phyloP scores from a whole-genome alignment of 2,113 vertebrate species.

The Grammomys dolichurus region DNA sequence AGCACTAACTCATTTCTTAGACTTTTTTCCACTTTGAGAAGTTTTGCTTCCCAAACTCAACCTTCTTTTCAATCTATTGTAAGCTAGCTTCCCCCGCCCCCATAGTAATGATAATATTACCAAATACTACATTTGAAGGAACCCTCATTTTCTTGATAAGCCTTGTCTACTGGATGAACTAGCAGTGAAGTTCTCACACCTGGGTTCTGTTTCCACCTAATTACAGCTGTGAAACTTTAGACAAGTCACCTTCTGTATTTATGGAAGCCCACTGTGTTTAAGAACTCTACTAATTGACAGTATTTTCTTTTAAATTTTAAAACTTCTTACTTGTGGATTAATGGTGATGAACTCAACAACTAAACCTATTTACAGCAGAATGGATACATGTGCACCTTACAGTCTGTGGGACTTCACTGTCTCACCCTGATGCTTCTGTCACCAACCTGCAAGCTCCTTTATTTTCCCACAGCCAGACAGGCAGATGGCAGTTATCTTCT shows the following conservation, averaged over 20 bases:
- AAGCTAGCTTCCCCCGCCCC: neutral
- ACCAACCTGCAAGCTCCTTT: neutral
- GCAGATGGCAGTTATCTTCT: neutral
- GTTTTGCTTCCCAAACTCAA: neutral
- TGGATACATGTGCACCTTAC: neutral
- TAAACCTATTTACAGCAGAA: neutral
- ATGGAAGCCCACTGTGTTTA: neutral
- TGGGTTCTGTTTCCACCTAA: no score
- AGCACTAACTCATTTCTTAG: neutral
- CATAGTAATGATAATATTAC: neutral
- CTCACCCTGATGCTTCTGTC: neutral
- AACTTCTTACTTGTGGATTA: neutral
- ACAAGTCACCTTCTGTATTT: neutral
- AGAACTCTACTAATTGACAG: neutral
- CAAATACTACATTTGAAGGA: neutral
- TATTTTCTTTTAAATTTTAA: neutral
- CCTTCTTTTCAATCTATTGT: neutral
- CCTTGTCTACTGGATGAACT: neutral
- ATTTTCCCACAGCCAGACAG: neutral
- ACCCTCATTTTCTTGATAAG: neutral
- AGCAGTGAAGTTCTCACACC: neutral
- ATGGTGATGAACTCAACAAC: neutral
- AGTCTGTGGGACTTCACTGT: neutral
- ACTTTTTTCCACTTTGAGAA: neutral
- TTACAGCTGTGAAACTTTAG: neutral